These are phyloP conservation scores for Diplolepis rosae DNA, from an alignment of 2,888 invertebrate genomes.

Conservation along the genomic window DNA sequence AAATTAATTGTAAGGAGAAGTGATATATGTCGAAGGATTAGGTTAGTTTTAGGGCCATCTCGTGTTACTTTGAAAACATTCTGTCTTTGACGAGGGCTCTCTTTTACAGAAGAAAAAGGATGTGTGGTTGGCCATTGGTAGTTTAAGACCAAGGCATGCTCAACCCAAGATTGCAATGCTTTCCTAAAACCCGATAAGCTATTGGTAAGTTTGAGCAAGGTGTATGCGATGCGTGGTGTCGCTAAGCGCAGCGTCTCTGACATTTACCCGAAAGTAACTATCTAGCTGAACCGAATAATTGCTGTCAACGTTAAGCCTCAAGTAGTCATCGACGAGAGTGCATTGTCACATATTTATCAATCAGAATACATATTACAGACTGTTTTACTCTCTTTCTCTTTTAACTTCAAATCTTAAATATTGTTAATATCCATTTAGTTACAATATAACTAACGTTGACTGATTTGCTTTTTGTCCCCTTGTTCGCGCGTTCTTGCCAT, in stretches of 20 bases:
- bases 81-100: conserved; percentile 73
- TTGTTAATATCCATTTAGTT: conserved; percentile 48
- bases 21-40: conserved; percentile 43
- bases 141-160: conserved; percentile 73
- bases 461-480: conserved; percentile 73
- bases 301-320: conserved; percentile 42
- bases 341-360: neutral
- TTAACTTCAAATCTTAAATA: conserved; percentile 47
- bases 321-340: conserved; percentile 36
- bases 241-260: conserved; percentile 62
- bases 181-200: conserved; percentile 72
- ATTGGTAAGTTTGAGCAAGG: conserved; percentile 72
- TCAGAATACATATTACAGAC: neutral
- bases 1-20: conserved; percentile 30
- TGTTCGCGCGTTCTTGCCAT: conserved; percentile 72
- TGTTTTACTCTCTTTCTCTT: conserved; percentile 31
- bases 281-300: conserved; percentile 48
- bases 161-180: conserved; percentile 73
- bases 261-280: conserved; percentile 32
- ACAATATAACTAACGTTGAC: conserved; percentile 66
- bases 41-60: conserved; percentile 65
- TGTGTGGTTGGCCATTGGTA: conserved; percentile 74
- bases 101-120: conserved; percentile 73
- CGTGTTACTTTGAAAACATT: conserved; percentile 68
- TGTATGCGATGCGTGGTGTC: conserved; percentile 62